A percentile compares a stretch with the other conserved stretches of the same genome.
phyloP scores from a whole-genome alignment of 2,888 invertebrate species.

The Incurvaria masculella region DNA sequence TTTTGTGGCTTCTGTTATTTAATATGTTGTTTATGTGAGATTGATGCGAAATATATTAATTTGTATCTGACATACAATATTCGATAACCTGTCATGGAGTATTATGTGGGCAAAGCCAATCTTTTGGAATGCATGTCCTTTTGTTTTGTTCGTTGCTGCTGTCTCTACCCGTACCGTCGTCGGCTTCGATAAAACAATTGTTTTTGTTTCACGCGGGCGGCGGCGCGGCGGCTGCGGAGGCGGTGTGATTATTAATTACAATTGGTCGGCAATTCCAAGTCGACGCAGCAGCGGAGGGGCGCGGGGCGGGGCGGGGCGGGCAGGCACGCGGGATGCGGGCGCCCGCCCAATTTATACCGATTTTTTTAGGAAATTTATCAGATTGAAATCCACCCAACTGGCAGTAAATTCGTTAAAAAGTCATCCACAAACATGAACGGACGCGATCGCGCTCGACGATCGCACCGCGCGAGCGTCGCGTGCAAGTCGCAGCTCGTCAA shows the following conservation, averaged over 20 bases:
- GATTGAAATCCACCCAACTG: not conserved
- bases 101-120: too few species aligned
- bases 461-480: not conserved
- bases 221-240: not conserved
- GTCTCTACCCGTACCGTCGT: too few species aligned
- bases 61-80: too few species aligned
- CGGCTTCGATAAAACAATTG: not conserved
- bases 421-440: too few species aligned
- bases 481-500: too few species aligned
- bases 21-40: too few species aligned
- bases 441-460: not conserved
- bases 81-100: too few species aligned
- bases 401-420: not conserved
- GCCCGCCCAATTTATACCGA: not conserved
- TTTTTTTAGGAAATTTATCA: not conserved
- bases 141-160: too few species aligned
- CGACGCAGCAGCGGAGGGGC: too few species aligned
- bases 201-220: not conserved
- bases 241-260: not conserved
- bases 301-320: not conserved
- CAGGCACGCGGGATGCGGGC: not conserved
- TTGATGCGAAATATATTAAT: too few species aligned
- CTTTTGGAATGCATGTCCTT: too few species aligned
- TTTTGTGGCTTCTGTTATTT: too few species aligned
- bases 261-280: not conserved